These are phyloP conservation scores for Eciton burchellii DNA, from an alignment of 1,140 invertebrate genomes.

Conservation along the genomic window DNA sequence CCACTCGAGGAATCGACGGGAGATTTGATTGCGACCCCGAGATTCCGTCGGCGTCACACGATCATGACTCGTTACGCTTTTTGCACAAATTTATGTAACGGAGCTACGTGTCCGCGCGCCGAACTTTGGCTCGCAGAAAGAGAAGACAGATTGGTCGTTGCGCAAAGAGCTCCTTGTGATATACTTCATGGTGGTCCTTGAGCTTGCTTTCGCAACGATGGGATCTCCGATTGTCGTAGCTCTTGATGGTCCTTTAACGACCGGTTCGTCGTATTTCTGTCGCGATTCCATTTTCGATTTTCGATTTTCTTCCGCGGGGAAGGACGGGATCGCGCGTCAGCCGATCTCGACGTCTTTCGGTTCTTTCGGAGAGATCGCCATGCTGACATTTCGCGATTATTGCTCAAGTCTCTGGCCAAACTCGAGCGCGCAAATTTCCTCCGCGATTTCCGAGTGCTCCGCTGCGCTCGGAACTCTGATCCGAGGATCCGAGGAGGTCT, in stretches of 20 bases:
- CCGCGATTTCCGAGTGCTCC: neutral
- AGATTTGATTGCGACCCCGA: constrained; percentile 62
- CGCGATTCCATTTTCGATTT: no score
- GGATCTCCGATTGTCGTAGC: constrained; percentile 17
- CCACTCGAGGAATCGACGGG: constrained; percentile 54
- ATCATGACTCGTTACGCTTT: constrained; percentile 26
- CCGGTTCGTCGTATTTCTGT: neutral
- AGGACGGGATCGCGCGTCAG: neutral
- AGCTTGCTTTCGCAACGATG: constrained; percentile 62
- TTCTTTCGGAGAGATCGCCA: neutral
- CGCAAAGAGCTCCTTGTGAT: constrained; percentile 60
- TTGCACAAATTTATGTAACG: neutral
- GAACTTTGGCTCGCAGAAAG: constrained; percentile 6
- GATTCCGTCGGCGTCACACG: constrained; percentile 34
- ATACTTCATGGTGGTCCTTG: constrained; percentile 65
- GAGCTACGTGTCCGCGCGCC: neutral
- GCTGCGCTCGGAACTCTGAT: neutral
- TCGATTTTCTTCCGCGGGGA: neutral
- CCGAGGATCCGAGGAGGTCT: neutral
- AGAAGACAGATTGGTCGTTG: constrained; percentile 45
- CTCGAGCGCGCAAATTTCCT: constrained; percentile 11
- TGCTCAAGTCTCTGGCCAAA: constrained; percentile 2
- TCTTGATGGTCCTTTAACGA: constrained; percentile 17
- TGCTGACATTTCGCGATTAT: neutral
- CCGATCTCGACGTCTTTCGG: neutral